Percentiles rank a stretch among this genome's conserved stretches.
Evolutionary conservation across 1,140 invertebrate genomes (phyloP).

Genomic region (Drosophila miranda): DNA sequence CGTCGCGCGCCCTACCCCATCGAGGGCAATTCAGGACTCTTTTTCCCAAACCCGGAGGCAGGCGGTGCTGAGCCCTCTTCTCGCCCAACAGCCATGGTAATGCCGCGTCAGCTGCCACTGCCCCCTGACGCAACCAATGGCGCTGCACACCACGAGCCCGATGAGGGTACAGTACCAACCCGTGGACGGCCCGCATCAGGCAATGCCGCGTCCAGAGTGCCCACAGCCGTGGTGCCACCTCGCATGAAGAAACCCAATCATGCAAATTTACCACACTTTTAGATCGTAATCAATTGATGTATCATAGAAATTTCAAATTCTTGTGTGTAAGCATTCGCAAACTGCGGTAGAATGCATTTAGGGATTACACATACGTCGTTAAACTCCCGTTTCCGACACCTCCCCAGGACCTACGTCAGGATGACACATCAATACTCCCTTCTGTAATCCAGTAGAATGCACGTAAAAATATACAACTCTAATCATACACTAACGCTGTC

Average conservation of each 20-base stretch:
- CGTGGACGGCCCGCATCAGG: conserved; percentile 8
- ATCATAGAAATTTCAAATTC: conserved; percentile 15
- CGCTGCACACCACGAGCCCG: neutral
- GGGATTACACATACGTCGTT: no score
- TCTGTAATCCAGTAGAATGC: no score
- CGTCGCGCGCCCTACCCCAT: conserved; percentile 74
- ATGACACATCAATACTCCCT: no score
- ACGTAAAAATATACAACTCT: no score
- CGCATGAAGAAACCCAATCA: conserved; percentile 26
- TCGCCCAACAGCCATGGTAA: conserved; percentile 48
- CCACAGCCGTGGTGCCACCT: conserved; percentile 33
- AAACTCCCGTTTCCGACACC: no score
- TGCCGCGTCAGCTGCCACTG: conserved; percentile 39
- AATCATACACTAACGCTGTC: no score
- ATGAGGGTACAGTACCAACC: conserved; percentile 8
- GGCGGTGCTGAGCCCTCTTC: conserved; percentile 9
- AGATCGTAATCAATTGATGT: conserved; percentile 16
- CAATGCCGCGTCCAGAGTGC: conserved; percentile 33
- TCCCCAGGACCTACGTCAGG: no score
- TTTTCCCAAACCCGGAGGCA: conserved; percentile 2
- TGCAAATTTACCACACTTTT: conserved; percentile 2
- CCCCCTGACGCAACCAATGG: conserved; percentile 2
- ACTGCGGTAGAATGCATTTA: no score
- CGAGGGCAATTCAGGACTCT: conserved; percentile 24
- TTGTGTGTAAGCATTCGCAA: conserved; percentile 12